phyloP scores from a whole-genome alignment of 1,140 invertebrate species.

The Daktulosphaira vitifoliae region DNA sequence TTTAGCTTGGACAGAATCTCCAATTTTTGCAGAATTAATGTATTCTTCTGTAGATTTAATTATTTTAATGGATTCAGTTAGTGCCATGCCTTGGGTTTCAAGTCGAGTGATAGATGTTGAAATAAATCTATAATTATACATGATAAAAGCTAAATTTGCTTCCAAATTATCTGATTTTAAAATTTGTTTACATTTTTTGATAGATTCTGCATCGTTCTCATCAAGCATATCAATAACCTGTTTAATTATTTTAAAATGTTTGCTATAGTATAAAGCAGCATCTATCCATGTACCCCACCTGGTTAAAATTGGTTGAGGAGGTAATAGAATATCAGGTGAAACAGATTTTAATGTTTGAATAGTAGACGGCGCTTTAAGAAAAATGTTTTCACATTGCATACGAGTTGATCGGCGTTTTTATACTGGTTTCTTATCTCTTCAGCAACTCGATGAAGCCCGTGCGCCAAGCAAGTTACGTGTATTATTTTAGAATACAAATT shows the following conservation, averaged over 20 bases:
- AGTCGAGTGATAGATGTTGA: slow-evolving; percentile 3
- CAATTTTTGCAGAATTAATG: neutral
- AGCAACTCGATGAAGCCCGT: slow-evolving; percentile 1
- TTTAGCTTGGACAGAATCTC: neutral
- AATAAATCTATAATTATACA: too few species aligned
- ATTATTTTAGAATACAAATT: too few species aligned
- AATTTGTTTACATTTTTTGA: too few species aligned
- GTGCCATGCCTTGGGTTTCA: neutral
- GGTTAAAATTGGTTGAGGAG: neutral
- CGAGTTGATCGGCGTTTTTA: slow-evolving; percentile 1
- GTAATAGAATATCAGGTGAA: neutral
- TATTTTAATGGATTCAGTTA: slow-evolving; percentile 4
- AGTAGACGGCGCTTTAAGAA: neutral
- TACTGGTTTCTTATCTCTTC: slow-evolving; percentile 7
- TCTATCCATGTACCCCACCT: neutral
- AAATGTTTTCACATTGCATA: neutral
- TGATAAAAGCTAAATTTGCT: too few species aligned
- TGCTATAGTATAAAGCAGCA: neutral
- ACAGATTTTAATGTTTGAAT: neutral
- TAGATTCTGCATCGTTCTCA: too few species aligned
- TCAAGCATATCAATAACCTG: too few species aligned
- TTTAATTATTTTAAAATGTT: too few species aligned
- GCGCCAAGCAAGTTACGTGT: neutral
- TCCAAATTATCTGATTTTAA: too few species aligned
- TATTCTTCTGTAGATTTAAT: neutral